These are phyloP conservation scores for Bimastos eiseni DNA, from an alignment of 2,888 invertebrate genomes.

Conservation along the genomic window DNA sequence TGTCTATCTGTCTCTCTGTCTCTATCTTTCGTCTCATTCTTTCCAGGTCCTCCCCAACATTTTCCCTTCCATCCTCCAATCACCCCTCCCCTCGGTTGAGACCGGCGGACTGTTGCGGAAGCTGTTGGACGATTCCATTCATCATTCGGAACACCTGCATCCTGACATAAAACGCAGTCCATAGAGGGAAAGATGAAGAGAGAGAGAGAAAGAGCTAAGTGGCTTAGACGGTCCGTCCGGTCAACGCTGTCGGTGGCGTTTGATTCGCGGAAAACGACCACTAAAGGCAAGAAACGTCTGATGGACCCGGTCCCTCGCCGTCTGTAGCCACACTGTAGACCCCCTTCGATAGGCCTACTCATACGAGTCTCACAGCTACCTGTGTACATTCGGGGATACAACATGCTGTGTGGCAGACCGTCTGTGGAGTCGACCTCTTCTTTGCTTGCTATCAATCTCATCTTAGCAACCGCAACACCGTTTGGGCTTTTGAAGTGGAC, in stretches of 20 bases:
- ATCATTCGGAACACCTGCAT: constrained; percentile 22
- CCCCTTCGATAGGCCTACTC: not conserved
- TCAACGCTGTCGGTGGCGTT: not conserved
- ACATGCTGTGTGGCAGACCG: not conserved
- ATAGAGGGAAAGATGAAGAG: not conserved
- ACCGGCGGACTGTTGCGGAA: constrained; percentile 2
- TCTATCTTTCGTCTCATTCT: not conserved
- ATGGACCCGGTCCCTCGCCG: not conserved
- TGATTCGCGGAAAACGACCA: not conserved
- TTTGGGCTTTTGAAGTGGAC: too few relatives aligned
- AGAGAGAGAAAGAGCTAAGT: not conserved
- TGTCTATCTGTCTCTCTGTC: not conserved
- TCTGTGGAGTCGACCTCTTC: too few relatives aligned
- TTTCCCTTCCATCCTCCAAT: not conserved
- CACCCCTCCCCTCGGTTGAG: not conserved
- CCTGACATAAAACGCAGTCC: constrained; percentile 20
- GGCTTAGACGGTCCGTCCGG: constrained; percentile 7
- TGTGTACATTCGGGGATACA: not conserved
- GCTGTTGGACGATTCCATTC: constrained; percentile 1
- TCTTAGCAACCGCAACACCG: too few relatives aligned
- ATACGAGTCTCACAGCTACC: not conserved
- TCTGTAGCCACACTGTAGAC: not conserved
- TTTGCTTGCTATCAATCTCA: too few relatives aligned
- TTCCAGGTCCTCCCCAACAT: not conserved
- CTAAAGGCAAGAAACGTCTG: not conserved